Evolutionary conservation across 1,140 invertebrate species (phyloP), one percentile per base, ranked within the genome.

Genomic region (Sitobion miscanthi): DNA sequence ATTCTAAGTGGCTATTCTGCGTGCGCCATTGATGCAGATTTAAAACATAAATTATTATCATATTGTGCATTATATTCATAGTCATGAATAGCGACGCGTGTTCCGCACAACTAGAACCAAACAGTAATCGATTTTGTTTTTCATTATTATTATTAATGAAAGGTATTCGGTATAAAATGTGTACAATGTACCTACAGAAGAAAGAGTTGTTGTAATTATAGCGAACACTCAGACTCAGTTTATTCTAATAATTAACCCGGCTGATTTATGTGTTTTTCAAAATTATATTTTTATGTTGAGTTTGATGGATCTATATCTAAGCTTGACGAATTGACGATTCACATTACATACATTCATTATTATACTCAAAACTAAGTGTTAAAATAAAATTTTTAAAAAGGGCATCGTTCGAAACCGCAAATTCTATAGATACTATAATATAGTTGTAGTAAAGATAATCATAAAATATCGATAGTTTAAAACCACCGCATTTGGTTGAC

Each of bases 41-140:
- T 77, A 77, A n/a, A 77, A 77, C 62, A 77, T 77, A 77, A n/a
- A 77, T 77, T 77, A 77, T 77, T 14, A n/a, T 62, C 57, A 62
- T 62, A 62, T 9, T 57, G 57, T 57, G 30, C 14, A 62, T 62
- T 23, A 54, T 54, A 52, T 1, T 52, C 30, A n/a, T n/a, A 69
- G 11, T 69, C 62, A 20, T 77, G 62, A 6, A n/a, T 77, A 69
- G 30, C 30, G 14, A 7, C 11, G 14, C n/a, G 14, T 17, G n/a
- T 77, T n/a, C 62, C 1, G 30, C 21, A 54, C 30, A 77, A 14
- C 0, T 14, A 62, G n/a, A n/a, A 35, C 62, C 62, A 20, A 77
- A 77, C 5, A 20, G 62, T 77, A 77, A 77, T n/a, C 62, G 62
- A n/a, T 77, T 77, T 35, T 77, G n/a, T 7, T 62, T 77, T n/a